phyloP scores from a whole-genome alignment of 2,113 vertebrate genomes.

The Tyrannus savana region DNA sequence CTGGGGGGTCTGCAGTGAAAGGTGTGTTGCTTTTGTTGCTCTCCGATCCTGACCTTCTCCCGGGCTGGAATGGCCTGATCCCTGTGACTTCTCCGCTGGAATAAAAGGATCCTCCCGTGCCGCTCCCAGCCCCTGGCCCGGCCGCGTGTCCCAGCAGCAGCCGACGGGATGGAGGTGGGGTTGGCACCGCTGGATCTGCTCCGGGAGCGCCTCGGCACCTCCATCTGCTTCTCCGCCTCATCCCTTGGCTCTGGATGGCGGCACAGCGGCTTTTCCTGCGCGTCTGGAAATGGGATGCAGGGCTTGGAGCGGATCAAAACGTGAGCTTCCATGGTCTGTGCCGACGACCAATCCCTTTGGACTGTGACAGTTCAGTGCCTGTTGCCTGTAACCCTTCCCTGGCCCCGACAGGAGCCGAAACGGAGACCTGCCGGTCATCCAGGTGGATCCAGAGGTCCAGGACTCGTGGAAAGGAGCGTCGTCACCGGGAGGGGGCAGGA shows the following conservation, averaged over 20 bases:
- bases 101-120: conserved; percentile 66
- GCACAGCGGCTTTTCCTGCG: background rate
- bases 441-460: background rate
- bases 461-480: background rate
- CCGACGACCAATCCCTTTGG: background rate
- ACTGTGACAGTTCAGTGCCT: conserved; percentile 33
- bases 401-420: background rate
- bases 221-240: background rate
- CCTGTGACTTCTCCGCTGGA: conserved; percentile 60
- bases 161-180: background rate
- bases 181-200: background rate
- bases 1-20: background rate
- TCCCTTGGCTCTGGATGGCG: background rate
- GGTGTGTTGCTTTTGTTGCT: background rate
- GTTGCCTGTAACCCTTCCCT: background rate
- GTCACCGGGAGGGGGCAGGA: background rate
- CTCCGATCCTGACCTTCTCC: background rate
- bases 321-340: conserved; percentile 27
- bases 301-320: background rate
- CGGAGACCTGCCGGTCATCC: background rate
- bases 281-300: background rate
- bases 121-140: conserved; percentile 20
- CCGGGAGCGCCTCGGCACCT: background rate
- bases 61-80: conserved; percentile 50
- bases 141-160: background rate